A percentile compares a stretch with the other conserved stretches of the same genome.
Conservation (phyloP, 2,888 invertebrate genomes). For the Hyposoter didymator region DNA sequence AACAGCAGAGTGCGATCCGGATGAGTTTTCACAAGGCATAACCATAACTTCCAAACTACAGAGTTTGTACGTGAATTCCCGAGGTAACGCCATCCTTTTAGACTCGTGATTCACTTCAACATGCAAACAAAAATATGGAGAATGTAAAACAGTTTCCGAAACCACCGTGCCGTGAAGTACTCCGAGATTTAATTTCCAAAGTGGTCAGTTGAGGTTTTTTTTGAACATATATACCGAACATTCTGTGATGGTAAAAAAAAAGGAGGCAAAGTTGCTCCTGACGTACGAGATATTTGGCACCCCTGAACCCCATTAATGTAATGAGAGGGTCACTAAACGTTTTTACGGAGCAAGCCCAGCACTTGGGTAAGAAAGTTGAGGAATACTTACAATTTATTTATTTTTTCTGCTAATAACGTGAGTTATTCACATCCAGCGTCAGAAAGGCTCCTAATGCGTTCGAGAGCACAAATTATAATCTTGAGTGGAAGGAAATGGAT, state of each 20-base stretch:
- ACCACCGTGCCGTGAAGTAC: not conserved
- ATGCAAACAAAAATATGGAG: not conserved
- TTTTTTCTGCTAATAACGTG: not conserved
- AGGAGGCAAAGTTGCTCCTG: not conserved
- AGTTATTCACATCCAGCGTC: not conserved
- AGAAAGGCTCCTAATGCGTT: not conserved
- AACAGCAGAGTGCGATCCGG: not conserved
- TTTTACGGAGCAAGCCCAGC: not conserved
- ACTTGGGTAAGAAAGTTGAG: not conserved
- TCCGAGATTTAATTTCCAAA: not conserved
- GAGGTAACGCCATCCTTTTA: not conserved
- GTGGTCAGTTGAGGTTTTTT: not conserved
- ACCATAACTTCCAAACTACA: not conserved
- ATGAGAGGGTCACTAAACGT: not conserved
- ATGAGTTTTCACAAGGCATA: conserved; percentile 17
- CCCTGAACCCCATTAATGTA: not conserved
- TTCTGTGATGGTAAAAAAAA: not conserved
- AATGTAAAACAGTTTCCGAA: not conserved
- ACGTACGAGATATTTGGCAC: conserved; percentile 4
- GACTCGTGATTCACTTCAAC: not conserved
- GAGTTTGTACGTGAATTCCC: not conserved
- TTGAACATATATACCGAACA: no score
- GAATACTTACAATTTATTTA: not conserved
- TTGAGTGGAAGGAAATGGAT: not conserved
- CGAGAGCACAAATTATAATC: not conserved